Conservation (phyloP, 2,797 vertebrate genomes). For the Melanotaenia maccullochi region DNA sequence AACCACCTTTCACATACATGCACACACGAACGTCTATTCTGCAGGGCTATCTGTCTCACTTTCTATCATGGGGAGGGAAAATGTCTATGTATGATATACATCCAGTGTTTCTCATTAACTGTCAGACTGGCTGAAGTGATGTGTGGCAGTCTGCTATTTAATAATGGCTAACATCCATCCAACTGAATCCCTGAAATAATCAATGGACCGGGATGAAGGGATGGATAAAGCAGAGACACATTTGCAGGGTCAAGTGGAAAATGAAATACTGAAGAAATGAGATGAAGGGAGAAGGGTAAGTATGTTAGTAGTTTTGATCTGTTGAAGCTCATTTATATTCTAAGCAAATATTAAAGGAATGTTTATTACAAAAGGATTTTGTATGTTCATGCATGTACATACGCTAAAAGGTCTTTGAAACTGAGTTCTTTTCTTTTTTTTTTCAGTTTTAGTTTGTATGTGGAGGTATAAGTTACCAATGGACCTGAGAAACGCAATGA, state of each 20-base stretch:
- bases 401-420: neutral
- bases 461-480: conserved; percentile 11
- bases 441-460: neutral
- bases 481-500: conserved; percentile 31
- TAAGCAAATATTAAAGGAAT: conserved; percentile 11
- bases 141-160: conserved; percentile 68
- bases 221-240: conserved; percentile 57
- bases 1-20: neutral
- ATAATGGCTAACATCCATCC: conserved; percentile 74
- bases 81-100: conserved; percentile 64
- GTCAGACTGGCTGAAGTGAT: conserved; percentile 70
- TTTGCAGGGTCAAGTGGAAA: conserved; percentile 72
- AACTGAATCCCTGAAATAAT: conserved; percentile 69
- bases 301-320: conserved; percentile 38
- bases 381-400: conserved; percentile 6
- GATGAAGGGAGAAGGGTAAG: conserved; percentile 26
- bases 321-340: conserved; percentile 29
- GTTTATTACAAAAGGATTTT: neutral
- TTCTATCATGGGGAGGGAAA: conserved; percentile 27
- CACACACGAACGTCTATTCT: conserved; percentile 27
- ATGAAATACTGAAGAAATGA: conserved; percentile 66
- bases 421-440: conserved; percentile 9
- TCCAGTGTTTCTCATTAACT: conserved; percentile 73
- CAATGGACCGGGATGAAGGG: conserved; percentile 69
- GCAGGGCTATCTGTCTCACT: conserved; percentile 24